Evolutionary conservation across 2,113 vertebrate genomes (phyloP), one percentile per base, ranked within the genome.

Genomic region (Seriola quinqueradiata): DNA sequence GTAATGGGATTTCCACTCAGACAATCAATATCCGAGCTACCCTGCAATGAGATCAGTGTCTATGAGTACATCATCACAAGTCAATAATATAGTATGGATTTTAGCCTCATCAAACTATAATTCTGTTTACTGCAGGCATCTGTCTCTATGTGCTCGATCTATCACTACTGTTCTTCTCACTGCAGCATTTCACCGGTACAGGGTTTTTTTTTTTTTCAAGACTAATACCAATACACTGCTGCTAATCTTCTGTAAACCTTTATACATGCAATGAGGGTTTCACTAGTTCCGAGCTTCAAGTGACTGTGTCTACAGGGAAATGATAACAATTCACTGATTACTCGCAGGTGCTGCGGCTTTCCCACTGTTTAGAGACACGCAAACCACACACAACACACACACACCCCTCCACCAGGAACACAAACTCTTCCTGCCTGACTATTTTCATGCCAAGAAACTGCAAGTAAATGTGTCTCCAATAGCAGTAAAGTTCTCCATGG

Each of bases 1-100:
- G 75, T 93, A 85, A 90, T 89, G 79, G 79, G 75, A 90, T 90
- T 91, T 90, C 77, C 87, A 82, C 72, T 85, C 83, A 89, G 79
- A 54, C 82, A 52, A 90, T 92, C 87, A 66, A 93, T 93, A 89
- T 70, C 85, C 16, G 16, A 76, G 79, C 80, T 70, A 55, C 71
- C 76, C 69, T 71, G 83, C 83, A 74, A 89, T 89, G 75, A 87
- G 85, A 91, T 90, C 90, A 87, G 82, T 79, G 83, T 89, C 88
- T 84, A 81, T 83, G 83, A 81, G 88, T 83, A 77, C 63, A 81
- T 91, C 87, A 89, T 85, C 89, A 83, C 81, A 69, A 66, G 87
- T 90, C 90, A 65, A 92, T 92, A 81, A 75, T 70, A 80, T 25
- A 7, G 52, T 57, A 89, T 89, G 34, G 92, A 91, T 88, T 88